Evolutionary conservation across 2,888 invertebrate genomes (phyloP), one percentile per base, ranked within the genome.

Genomic region (Latrodectus elegans): DNA sequence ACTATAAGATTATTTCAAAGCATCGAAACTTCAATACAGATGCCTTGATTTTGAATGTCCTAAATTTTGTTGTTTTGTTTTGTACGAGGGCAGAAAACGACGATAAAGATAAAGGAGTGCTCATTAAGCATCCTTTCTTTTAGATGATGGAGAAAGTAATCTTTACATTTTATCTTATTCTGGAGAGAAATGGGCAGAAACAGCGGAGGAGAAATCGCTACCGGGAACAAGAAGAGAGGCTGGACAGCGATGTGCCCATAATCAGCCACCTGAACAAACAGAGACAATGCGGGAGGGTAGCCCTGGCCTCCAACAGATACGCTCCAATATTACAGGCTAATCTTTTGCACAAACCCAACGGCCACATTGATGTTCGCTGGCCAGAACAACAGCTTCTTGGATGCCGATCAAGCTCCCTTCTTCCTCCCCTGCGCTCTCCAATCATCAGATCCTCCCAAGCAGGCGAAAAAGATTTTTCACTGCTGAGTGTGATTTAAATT

Each of bases 241-340:
- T 67, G 26, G 73, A 52, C 68, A 80, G 60, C 55, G 55, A 75
- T 80, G 75, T 52, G 38, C 75, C 71, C 76, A 81, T 87, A 87
- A 87, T 87, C 81, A 87, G 86, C 81, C 86, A 87, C 86, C 86
- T 87, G 86, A 87, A 68, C 86, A 87, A 87, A 87, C 86, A 87
- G 81, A 87, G 86, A 87, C 86, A 87, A 82, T 87, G 72, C 71
- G 76, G 81, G 81, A n/a, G 75, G 78, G 68, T 68, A 55, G 38
- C 71, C 80, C 79, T 81, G 86, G 77, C 72, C 77, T 53, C 67
- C 53, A 67, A 65, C 26, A 81, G 81, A 81, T 81, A 81, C 81
- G 81, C 76, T 68, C 72, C 81, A 81, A 77, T 77, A 87, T 76
- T 75, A 75, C 67, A 64, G 77, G 81, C 81, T 87, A 87, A 87